phyloP scores from a whole-genome alignment of 2,797 vertebrate genomes.

The Myotis findleyi region DNA sequence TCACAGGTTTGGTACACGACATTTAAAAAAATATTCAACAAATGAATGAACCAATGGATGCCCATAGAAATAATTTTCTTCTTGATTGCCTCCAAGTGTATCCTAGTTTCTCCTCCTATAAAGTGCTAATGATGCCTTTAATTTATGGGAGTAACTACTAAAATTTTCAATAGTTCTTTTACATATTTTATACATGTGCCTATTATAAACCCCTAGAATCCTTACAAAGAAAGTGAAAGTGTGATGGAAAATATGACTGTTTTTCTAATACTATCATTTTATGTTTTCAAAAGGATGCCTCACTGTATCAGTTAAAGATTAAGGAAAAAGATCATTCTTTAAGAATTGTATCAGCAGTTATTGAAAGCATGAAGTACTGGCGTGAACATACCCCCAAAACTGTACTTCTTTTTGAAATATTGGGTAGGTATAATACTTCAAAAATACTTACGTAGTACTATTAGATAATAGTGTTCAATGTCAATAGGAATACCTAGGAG shows the following conservation, averaged over 20 bases:
- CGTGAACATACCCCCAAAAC: constrained; percentile 91
- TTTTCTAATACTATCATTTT: constrained; percentile 70
- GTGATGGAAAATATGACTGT: constrained; percentile 17
- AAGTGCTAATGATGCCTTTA: constrained; percentile 31
- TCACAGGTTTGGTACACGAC: neutral
- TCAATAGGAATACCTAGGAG: neutral
- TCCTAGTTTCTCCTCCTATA: neutral
- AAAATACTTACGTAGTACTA: constrained; percentile 27
- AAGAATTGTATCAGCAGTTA: constrained; percentile 93
- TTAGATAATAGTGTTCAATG: constrained; percentile 12
- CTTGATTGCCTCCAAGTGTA: constrained; percentile 18
- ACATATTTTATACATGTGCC: neutral
- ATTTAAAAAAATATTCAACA: constrained; percentile 40
- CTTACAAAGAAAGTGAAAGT: constrained; percentile 32
- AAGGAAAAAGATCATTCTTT: constrained; percentile 89
- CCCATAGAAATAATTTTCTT: constrained; percentile 1
- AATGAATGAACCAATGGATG: neutral
- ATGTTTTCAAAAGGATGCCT: constrained; percentile 83
- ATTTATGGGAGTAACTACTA: constrained; percentile 24
- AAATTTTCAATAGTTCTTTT: constrained; percentile 34
- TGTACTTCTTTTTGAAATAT: constrained; percentile 93
- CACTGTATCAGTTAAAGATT: constrained; percentile 83
- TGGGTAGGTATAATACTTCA: constrained; percentile 89
- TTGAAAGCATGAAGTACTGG: constrained; percentile 96
- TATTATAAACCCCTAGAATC: constrained; percentile 26